phyloP scores from a whole-genome alignment of 2,888 invertebrate species.

The Serrognathus titanus region DNA sequence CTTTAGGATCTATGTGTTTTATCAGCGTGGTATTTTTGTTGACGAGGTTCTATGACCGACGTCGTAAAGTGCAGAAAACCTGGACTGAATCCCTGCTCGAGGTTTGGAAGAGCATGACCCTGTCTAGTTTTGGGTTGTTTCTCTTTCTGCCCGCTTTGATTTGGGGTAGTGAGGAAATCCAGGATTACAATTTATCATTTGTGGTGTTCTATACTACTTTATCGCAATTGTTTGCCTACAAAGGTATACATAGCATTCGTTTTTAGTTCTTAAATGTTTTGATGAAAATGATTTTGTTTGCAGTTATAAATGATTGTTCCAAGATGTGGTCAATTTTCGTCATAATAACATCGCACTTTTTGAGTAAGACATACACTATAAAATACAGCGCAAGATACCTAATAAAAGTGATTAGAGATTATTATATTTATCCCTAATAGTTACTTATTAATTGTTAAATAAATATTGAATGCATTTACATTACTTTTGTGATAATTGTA shows the following conservation, averaged over 20 bases:
- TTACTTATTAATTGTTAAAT: too few species aligned
- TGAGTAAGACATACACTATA: background rate
- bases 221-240: constrained; percentile 62
- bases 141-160: constrained; percentile 62
- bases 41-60: constrained; percentile 12
- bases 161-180: constrained; percentile 53
- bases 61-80: constrained; percentile 13
- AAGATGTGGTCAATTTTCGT: constrained; percentile 44
- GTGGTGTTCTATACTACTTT: constrained; percentile 64
- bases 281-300: constrained; percentile 33
- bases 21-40: constrained; percentile 9
- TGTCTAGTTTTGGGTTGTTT: constrained; percentile 59
- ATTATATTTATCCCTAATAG: too few species aligned
- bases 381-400: too few species aligned
- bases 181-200: constrained; percentile 54
- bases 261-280: background rate
- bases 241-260: constrained; percentile 50
- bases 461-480: too few species aligned
- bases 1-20: constrained; percentile 14
- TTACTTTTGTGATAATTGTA: too few species aligned
- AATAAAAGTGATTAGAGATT: too few species aligned
- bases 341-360: constrained; percentile 30
- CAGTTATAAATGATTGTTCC: constrained; percentile 57
- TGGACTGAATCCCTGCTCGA: constrained; percentile 28
- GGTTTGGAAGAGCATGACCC: constrained; percentile 57